These are phyloP conservation scores for Atherix ibis DNA, from an alignment of 2,888 invertebrate genomes.

Conservation along the genomic window DNA sequence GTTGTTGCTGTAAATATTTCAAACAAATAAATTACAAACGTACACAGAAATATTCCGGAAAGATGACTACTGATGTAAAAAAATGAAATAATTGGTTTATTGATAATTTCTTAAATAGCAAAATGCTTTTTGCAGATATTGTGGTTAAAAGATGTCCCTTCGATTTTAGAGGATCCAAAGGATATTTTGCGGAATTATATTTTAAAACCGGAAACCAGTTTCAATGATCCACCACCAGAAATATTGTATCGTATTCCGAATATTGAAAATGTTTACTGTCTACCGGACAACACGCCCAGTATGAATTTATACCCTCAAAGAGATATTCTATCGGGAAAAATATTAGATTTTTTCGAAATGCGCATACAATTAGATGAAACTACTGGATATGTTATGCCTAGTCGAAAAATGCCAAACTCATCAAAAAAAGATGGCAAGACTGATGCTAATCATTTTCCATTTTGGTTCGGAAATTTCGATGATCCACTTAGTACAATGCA, in stretches of 20 bases:
- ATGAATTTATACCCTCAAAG: slow-evolving; percentile 34
- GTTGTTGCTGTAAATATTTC: no score
- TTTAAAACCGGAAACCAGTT: slow-evolving; percentile 23
- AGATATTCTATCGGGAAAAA: slow-evolving; percentile 59
- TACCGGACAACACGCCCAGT: slow-evolving; percentile 16
- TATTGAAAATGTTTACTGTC: slow-evolving; percentile 8
- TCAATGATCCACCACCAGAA: slow-evolving; percentile 27
- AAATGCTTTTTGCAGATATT: no score
- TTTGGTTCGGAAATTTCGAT: slow-evolving; percentile 74
- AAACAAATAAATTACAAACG: no score
- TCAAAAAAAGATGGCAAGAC: slow-evolving; percentile 56
- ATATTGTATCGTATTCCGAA: slow-evolving; percentile 20
- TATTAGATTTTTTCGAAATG: slow-evolving; percentile 51
- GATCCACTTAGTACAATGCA: slow-evolving; percentile 23
- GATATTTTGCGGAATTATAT: slow-evolving; percentile 22
- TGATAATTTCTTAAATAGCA: no score
- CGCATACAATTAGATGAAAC: slow-evolving; percentile 37
- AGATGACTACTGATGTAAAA: no score
- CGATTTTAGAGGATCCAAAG: slow-evolving; percentile 8
- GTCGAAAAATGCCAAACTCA: slow-evolving; percentile 61
- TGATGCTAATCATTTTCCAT: slow-evolving; percentile 64
- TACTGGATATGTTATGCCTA: slow-evolving; percentile 56
- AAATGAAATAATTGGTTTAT: no score
- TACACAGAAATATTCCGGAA: no score
- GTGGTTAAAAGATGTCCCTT: no score